Evolutionary conservation across 2,113 vertebrate genomes (phyloP).

Genomic region (Haemorhous mexicanus): DNA sequence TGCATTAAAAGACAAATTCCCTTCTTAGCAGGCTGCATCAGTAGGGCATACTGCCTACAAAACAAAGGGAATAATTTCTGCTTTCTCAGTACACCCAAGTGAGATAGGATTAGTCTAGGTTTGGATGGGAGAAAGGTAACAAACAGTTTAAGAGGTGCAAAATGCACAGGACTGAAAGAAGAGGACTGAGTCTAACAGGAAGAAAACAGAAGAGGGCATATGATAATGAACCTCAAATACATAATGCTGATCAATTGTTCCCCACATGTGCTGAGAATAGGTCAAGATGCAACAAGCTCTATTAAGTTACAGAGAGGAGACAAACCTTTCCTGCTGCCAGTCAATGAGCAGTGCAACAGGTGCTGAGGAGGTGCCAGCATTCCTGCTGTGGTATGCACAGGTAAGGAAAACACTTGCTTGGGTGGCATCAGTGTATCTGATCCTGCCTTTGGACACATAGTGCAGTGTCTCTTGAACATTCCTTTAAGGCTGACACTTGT

Average conservation of each 20-base stretch:
- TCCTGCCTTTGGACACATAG: accelerated
- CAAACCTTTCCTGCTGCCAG: not conserved
- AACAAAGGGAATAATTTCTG: not conserved
- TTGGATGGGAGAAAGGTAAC: not conserved
- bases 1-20: not conserved
- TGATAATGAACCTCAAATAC: not conserved
- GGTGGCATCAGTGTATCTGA: not conserved
- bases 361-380: not conserved
- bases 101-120: not conserved
- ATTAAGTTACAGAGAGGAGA: not conserved
- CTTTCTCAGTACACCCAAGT: not conserved
- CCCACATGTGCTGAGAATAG: not conserved
- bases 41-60: not conserved
- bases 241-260: not conserved
- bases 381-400: not conserved
- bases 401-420: not conserved
- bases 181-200: not conserved
- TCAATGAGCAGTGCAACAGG: not conserved
- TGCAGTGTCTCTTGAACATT: not conserved
- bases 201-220: not conserved
- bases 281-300: not conserved
- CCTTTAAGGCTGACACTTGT: not conserved
- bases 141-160: not conserved
- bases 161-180: not conserved
- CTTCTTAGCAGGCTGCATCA: not conserved